phyloP scores from a whole-genome alignment of 2,113 vertebrate species.

The Ursus arctos region DNA sequence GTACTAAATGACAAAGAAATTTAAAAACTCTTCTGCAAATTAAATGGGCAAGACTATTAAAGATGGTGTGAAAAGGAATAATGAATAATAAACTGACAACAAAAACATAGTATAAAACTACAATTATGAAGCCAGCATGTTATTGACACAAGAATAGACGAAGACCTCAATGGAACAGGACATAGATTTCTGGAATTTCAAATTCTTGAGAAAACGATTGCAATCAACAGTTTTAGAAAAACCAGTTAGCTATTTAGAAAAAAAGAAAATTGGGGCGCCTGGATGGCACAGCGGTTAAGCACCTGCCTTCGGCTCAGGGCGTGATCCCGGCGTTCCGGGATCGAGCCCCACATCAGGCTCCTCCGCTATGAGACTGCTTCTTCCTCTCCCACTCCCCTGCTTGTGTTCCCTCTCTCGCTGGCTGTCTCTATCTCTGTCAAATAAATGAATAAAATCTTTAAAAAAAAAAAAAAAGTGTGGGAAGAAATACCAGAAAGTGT shows the following conservation, averaged over 20 bases:
- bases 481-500: neutral
- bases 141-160: neutral
- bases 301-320: too few relatives aligned
- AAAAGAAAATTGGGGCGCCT: neutral
- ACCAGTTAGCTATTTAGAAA: neutral
- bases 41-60: neutral
- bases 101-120: neutral
- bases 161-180: neutral
- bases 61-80: neutral
- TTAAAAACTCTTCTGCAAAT: constrained; percentile 8
- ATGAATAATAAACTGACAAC: neutral
- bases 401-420: too few relatives aligned
- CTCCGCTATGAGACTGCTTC: too few relatives aligned
- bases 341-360: too few relatives aligned
- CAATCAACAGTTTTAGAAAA: neutral
- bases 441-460: too few relatives aligned
- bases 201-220: constrained; percentile 1
- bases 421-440: too few relatives aligned
- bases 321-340: too few relatives aligned
- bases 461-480: neutral
- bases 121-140: neutral
- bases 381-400: too few relatives aligned
- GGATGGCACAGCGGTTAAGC: too few relatives aligned
- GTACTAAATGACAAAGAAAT: neutral
- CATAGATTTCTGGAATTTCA: neutral